Base-by-base conservation (phyloP, 1,140 invertebrate genomes). In the Trachymyrmex septentrionalis region DNA sequence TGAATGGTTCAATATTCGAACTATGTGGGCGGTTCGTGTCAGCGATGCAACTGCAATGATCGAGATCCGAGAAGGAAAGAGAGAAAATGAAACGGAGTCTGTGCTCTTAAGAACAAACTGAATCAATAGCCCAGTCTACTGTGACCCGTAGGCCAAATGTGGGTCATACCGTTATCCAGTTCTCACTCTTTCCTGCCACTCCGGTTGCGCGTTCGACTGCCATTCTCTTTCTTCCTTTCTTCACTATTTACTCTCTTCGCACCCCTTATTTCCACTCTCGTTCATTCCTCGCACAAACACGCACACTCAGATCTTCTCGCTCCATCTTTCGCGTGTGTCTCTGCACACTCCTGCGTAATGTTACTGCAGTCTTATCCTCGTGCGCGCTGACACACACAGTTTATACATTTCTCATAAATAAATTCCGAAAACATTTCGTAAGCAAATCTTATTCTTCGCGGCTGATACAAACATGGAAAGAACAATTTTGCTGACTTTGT, bases 91-190 rank as follows among this genome's bases (percentile, higher is more conserved):
- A 94, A 93, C 88, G 93, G 93, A 93, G 93, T 90, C 94, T 94
- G 93, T 94, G 92, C 9, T 44, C 94, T 94, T 94, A 94, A 94
- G 93, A 93, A 93, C 91, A 88, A 92, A 91, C 88, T 89, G 91
- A 94, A 94, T 94, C 94, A 93, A 94, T 94, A 94, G 92, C 91
- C 88, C 88, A 84, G 88, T 87, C 90, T 93, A 88, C 88, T 93
- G 87, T 91, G 93, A 93, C 92, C 92, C 92, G 85, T 91, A 89
- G 90, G 90, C 92, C 86, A 92, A 85, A 94, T 94, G 87, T 94
- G 91, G 94, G 94, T 94, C 93, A 93, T 91, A 92, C 87, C 88
- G 90, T 92, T 91, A 92, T 91, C 80, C 92, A 89, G 91, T 94
- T 94, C 92, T 89, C 88, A 90, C 91, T 89, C 87, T 90, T 88